Percentiles rank a stretch among this genome's conserved stretches.
Evolutionary conservation across 2,888 invertebrate genomes (phyloP).

Genomic region (Trachelus iudaicus): DNA sequence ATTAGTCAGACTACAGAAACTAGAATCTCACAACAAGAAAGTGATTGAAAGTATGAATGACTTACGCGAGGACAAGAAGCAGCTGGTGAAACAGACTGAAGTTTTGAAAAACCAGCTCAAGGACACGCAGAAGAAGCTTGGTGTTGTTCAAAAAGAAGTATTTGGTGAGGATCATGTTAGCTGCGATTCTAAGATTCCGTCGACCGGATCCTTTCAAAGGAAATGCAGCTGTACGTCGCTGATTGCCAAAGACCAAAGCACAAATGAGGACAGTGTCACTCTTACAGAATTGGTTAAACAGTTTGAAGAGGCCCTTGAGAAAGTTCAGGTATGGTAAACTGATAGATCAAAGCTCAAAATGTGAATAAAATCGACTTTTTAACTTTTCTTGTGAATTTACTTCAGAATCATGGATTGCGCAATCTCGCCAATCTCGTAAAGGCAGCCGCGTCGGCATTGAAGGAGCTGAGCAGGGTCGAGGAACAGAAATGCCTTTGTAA

Average conservation of each 20-base stretch:
- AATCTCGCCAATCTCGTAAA: slow-evolving; percentile 30
- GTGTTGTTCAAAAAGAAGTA: slow-evolving; percentile 14
- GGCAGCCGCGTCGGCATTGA: slow-evolving; percentile 22
- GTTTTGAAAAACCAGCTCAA: slow-evolving; percentile 3
- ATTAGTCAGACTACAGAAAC: slow-evolving; percentile 15
- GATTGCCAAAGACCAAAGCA: not conserved
- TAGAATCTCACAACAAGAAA: slow-evolving; percentile 12
- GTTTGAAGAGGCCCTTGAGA: slow-evolving; percentile 27
- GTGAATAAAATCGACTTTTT: not conserved
- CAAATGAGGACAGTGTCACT: not conserved
- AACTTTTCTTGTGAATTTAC: not conserved
- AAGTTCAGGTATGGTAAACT: slow-evolving; percentile 23
- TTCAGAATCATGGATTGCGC: slow-evolving; percentile 27
- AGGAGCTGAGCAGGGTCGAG: slow-evolving; percentile 21
- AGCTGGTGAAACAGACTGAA: slow-evolving; percentile 12
- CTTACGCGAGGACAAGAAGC: slow-evolving; percentile 10
- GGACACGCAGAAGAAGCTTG: slow-evolving; percentile 11
- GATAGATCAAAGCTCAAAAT: not conserved
- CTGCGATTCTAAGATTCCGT: not conserved
- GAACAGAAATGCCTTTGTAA: slow-evolving; percentile 8
- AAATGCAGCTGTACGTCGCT: slow-evolving; percentile 10
- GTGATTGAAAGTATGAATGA: slow-evolving; percentile 9
- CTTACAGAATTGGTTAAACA: slow-evolving; percentile 24
- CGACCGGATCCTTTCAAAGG: not conserved
- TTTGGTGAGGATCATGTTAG: slow-evolving; percentile 2